phyloP scores from a whole-genome alignment of 2,888 invertebrate species.

The Athalia rosae region DNA sequence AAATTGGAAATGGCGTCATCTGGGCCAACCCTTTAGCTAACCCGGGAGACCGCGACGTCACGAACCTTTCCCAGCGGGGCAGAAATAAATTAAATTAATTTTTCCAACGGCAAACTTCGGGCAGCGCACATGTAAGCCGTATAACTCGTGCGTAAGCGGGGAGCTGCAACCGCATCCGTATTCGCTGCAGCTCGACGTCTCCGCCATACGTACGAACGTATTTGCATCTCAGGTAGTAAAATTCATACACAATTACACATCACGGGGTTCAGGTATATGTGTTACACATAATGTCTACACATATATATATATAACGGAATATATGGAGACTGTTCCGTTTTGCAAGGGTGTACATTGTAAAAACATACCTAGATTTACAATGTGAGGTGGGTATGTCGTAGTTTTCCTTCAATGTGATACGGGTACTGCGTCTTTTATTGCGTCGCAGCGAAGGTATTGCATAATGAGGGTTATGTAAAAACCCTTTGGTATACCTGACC shows the following conservation, averaged over 20 bases:
- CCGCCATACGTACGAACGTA: neutral
- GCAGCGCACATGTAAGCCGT: neutral
- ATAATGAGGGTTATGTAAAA: conserved; percentile 44
- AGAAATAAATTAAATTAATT: conserved; percentile 67
- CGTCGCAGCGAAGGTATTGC: conserved; percentile 6
- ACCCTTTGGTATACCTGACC: conserved; percentile 71
- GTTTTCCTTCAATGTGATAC: neutral
- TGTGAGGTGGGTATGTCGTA: neutral
- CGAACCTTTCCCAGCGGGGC: conserved; percentile 61
- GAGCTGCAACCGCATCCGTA: neutral
- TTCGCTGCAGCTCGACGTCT: neutral
- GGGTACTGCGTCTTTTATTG: conserved; percentile 14
- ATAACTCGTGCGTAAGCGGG: neutral
- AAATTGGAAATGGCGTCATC: conserved; percentile 71
- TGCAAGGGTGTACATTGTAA: conserved; percentile 1
- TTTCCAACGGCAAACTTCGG: conserved; percentile 50
- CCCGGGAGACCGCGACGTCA: conserved; percentile 19
- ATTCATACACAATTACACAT: conserved; percentile 17
- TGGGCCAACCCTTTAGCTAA: conserved; percentile 66
- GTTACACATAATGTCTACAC: neutral
- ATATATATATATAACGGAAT: neutral
- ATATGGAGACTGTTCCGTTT: conserved; percentile 33
- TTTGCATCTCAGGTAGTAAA: conserved; percentile 43
- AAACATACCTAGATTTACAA: neutral
- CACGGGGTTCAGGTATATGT: neutral